Percentiles rank a stretch among this genome's conserved stretches.
Evolutionary conservation across 2,113 vertebrate genomes (phyloP).

Genomic region (human (Homo sapiens)): GRCh38 chr3:143969501-143970000

Average conservation of each 20-base stretch:
- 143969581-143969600: no score
- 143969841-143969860: slow-evolving; percentile 24
- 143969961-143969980: not conserved
- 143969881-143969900: not conserved
- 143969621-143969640: no score
- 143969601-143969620: no score
- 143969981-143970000: not conserved
- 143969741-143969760: not conserved
- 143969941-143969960: not conserved
- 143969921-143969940: not conserved
- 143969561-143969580: no score
- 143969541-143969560: no score
- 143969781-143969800: slow-evolving; percentile 6
- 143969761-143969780: not conserved
- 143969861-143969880: not conserved
- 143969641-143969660: no score
- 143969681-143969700: not conserved
- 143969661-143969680: not conserved
- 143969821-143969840: not conserved
- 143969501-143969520: no score
- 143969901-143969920: not conserved
- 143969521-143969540: no score
- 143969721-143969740: not conserved
- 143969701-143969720: not conserved
- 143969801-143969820: not conserved